Conservation (phyloP, 2,113 vertebrate genomes). For the Origma solitaria region DNA sequence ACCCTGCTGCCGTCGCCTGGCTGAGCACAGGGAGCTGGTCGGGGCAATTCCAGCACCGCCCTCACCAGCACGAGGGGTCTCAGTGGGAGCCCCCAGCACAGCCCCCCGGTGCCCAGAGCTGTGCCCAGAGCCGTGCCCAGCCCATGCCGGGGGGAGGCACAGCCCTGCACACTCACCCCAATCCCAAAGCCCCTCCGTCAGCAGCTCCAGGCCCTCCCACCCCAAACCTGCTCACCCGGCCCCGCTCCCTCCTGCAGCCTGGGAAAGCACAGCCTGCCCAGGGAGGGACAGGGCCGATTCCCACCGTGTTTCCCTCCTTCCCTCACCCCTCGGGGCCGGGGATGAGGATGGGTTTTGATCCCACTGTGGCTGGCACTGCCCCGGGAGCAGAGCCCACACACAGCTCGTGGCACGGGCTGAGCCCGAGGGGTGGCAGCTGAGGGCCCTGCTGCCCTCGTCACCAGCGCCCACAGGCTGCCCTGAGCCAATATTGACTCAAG, state of each 20-base stretch:
- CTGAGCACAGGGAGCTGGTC: fast-evolving
- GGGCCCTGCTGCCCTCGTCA: fast-evolving
- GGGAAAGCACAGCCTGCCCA: background rate
- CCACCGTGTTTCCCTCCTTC: background rate
- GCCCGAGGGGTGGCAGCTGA: background rate
- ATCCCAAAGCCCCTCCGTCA: background rate
- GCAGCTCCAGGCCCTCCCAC: background rate
- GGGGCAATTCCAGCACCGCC: background rate
- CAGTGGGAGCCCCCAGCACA: background rate
- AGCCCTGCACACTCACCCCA: background rate
- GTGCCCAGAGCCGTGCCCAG: background rate
- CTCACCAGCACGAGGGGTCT: fast-evolving
- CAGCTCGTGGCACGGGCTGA: background rate
- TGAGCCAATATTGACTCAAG: background rate
- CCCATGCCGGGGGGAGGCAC: background rate
- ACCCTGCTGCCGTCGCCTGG: fast-evolving
- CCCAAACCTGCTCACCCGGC: background rate
- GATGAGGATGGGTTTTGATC: background rate
- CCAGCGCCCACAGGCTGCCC: fast-evolving
- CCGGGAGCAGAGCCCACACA: fast-evolving
- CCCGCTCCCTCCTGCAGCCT: background rate
- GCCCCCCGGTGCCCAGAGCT: fast-evolving
- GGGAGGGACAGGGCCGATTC: background rate
- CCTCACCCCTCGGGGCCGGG: fast-evolving
- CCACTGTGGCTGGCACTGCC: background rate